Evolutionary conservation across 2,797 vertebrate species (phyloP), one percentile per base, ranked within the genome.

Genomic region (Pseudopleuronectes americanus): DNA sequence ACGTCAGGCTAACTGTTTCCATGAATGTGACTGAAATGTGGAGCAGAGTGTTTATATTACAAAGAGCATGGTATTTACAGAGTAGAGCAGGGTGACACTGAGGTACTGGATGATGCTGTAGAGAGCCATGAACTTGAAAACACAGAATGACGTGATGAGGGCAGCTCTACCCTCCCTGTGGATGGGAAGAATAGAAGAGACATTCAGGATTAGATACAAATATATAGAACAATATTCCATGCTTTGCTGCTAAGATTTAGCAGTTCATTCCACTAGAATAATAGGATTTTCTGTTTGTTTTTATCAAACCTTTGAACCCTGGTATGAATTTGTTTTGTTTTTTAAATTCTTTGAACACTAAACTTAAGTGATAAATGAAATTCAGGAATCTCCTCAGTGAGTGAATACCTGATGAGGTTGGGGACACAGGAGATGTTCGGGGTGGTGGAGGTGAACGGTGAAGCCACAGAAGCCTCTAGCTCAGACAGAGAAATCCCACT

Each of bases 21-120:
- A 45, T 58, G 24, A 53, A 22, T 12, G 45, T 26, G 33, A 68
- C 62, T 74, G 19, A 61, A 47, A 54, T 16, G 24, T 19, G 48
- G 36, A 23, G 17, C 28, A 22, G 10, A 26, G 22, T 41, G 48
- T 33, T 36, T 45, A 9, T 16, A 9, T 43, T 16, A 36, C 3
- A 23, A 16, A 5, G 0, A 17, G 41, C 1, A 0, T 9, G 3
- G 64, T 59, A 94, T 95, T 96, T 91, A 99, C 98, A 16, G 96
- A 99, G 93, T 99, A 99, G 2, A 99, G 95, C 45, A 98, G 93
- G 47, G 94, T 97, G 84, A 99, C 97, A 63, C 94, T 97, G 91
- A 97, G 92, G 91, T 98, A 99, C 89, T 99, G 97, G 93, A 99
- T 99, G 84, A 99, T 96, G 93, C 97, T 99, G 94, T 98, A 99